Evolutionary conservation across 2,113 vertebrate species (phyloP).

Genomic region (Ibidorhyncha struthersii): DNA sequence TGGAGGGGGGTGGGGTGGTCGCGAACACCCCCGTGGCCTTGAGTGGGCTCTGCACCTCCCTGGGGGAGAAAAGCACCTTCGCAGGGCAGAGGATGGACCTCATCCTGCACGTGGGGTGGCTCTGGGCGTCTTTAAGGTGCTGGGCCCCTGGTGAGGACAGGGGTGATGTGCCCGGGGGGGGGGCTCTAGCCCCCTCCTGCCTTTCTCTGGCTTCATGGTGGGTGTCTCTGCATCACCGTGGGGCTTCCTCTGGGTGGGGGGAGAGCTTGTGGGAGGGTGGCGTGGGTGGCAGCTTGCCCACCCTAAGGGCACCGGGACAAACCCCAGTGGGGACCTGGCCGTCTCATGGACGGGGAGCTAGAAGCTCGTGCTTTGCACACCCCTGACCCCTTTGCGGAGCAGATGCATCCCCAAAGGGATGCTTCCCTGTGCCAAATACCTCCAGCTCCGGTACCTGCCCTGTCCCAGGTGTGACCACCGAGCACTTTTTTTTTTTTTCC

Average conservation of each 20-base stretch:
- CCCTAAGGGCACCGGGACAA: neutral
- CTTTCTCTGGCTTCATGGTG: neutral
- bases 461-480: accelerated
- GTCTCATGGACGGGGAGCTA: too few relatives aligned
- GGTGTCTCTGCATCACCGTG: neutral
- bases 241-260: neutral
- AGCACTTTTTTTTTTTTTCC: neutral
- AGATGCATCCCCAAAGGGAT: neutral
- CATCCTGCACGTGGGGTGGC: neutral
- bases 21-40: accelerated
- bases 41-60: neutral
- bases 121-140: neutral
- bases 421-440: neutral
- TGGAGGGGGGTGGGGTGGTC: neutral
- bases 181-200: neutral
- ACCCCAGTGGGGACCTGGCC: accelerated
- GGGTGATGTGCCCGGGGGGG: too few relatives aligned
- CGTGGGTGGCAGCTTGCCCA: accelerated
- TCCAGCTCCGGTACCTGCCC: neutral
- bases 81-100: accelerated
- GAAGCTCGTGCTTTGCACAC: neutral
- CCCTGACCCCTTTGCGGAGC: neutral
- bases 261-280: neutral
- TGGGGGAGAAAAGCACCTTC: neutral
- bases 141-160: neutral